Evolutionary conservation across 2,888 invertebrate species (phyloP).

Genomic region (Mongoloraphidia duomilia): DNA sequence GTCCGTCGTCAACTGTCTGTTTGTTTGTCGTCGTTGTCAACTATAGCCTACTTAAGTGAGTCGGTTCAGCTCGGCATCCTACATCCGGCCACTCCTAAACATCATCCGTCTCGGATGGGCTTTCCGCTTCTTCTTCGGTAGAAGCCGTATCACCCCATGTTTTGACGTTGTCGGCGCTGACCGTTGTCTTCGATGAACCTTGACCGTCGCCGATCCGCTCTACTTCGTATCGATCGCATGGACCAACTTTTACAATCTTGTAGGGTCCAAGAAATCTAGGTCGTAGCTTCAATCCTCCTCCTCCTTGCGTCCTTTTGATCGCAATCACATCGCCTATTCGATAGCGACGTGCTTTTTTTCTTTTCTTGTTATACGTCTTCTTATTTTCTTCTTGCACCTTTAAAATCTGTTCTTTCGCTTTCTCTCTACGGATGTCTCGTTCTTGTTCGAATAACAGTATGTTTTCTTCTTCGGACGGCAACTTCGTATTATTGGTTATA

Average conservation of each 20-base stretch:
- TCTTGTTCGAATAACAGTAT: slow-evolving; percentile 1
- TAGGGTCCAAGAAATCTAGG: background rate
- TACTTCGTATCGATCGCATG: background rate
- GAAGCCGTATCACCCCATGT: too few species aligned
- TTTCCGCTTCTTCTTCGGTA: too few species aligned
- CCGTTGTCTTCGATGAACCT: too few species aligned
- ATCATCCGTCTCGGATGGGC: too few species aligned
- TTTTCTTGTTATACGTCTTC: background rate
- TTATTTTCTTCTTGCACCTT: background rate
- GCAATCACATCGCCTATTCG: slow-evolving; percentile 2
- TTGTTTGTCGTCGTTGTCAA: too few species aligned
- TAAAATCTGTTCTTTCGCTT: background rate
- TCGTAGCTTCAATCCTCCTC: background rate
- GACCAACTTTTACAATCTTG: background rate
- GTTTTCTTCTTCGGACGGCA: slow-evolving; percentile 8
- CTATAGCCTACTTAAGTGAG: too few species aligned
- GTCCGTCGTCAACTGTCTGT: too few species aligned
- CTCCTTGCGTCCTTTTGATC: background rate
- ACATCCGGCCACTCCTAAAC: too few species aligned
- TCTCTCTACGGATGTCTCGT: background rate
- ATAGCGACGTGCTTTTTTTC: background rate
- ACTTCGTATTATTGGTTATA: slow-evolving; percentile 12
- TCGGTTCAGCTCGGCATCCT: slow-evolving; percentile 10
- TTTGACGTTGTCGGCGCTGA: too few species aligned
- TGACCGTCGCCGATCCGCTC: background rate